phyloP scores from a whole-genome alignment of 2,113 vertebrate species.

The Cyrtonyx montezumae region DNA sequence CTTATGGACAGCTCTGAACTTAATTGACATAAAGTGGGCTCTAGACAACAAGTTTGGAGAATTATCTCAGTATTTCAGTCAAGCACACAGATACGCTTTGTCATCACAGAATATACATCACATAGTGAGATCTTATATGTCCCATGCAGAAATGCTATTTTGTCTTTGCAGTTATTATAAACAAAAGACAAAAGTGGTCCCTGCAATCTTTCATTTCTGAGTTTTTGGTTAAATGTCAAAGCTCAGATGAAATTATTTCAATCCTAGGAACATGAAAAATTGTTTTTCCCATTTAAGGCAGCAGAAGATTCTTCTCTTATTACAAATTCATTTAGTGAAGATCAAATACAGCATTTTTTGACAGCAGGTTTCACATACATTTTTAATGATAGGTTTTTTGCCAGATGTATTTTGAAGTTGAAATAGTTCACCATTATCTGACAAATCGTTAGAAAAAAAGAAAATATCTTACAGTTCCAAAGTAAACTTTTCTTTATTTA shows the following conservation, averaged over 20 bases:
- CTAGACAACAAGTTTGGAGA: background rate
- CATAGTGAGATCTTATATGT: background rate
- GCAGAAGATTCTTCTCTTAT: background rate
- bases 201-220: background rate
- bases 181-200: background rate
- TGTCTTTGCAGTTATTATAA: background rate
- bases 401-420: background rate
- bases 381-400: background rate
- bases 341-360: background rate
- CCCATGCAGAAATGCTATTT: background rate
- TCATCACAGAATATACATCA: background rate
- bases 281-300: background rate
- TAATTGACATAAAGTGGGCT: background rate
- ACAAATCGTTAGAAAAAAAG: background rate
- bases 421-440: background rate
- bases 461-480: background rate
- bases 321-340: background rate
- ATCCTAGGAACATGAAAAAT: background rate
- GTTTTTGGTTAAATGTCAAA: background rate
- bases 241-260: background rate
- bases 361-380: background rate
- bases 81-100: background rate
- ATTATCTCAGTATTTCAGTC: background rate
- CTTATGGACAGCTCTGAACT: background rate
- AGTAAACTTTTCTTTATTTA: background rate